A percentile compares a stretch with the other conserved stretches of the same genome.
phyloP scores from a whole-genome alignment of 2,888 invertebrate species.

The Platerodrilus igneus region DNA sequence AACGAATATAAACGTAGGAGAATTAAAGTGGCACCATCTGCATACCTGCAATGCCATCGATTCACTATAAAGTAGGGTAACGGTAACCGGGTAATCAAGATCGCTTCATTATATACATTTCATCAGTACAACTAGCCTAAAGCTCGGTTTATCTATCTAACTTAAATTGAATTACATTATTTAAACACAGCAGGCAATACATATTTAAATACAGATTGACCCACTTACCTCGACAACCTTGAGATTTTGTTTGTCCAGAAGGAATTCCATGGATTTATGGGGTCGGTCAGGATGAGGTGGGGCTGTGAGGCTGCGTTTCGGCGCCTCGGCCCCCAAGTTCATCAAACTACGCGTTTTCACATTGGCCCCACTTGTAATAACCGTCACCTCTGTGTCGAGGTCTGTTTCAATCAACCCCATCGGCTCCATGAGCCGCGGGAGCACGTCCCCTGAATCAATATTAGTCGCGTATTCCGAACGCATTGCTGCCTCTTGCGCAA shows the following conservation, averaged over 20 bases:
- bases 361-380: constrained; percentile 49
- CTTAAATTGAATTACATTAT: background rate
- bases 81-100: constrained; percentile 5
- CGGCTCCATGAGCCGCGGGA: constrained; percentile 54
- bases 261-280: constrained; percentile 93
- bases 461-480: constrained; percentile 36
- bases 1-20: background rate
- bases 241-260: constrained; percentile 88
- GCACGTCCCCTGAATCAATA: constrained; percentile 45
- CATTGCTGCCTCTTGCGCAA: constrained; percentile 29
- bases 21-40: background rate
- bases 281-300: constrained; percentile 53
- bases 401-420: constrained; percentile 87
- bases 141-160: background rate
- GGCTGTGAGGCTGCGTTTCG: constrained; percentile 39
- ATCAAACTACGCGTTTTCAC: constrained; percentile 63
- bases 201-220: constrained; percentile 13
- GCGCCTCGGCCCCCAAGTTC: constrained; percentile 53
- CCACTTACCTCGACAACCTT: constrained; percentile 77
- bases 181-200: background rate
- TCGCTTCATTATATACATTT: constrained; percentile 3
- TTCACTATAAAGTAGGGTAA: constrained; percentile 9
- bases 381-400: constrained; percentile 72
- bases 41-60: constrained; percentile 12
- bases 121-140: background rate